Conservation (phyloP, 2,888 invertebrate species). For the Pachydiplax longipennis region DNA sequence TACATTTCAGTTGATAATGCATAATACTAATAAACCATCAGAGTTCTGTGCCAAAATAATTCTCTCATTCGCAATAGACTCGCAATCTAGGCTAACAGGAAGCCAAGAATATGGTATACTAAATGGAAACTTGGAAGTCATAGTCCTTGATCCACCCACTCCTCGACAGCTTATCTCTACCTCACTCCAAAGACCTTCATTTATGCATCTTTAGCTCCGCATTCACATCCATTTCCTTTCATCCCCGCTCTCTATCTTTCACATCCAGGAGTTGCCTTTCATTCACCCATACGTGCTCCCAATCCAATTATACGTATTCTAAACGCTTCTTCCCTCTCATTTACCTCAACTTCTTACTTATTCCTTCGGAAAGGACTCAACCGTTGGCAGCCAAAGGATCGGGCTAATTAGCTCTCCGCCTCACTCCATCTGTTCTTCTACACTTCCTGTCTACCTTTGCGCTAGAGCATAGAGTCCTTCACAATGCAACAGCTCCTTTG, state of each 20-base stretch:
- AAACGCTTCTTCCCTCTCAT: not conserved
- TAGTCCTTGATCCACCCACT: not conserved
- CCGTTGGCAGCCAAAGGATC: not conserved
- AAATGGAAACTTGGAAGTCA: not conserved
- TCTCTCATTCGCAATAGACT: no score
- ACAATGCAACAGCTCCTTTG: no score
- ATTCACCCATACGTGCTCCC: not conserved
- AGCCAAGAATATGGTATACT: no score
- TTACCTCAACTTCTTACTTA: not conserved
- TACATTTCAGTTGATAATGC: no score
- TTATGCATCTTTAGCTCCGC: not conserved
- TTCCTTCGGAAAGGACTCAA: not conserved
- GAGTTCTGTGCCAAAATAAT: no score
- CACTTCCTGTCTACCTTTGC: not conserved
- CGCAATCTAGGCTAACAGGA: no score
- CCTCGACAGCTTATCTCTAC: not conserved
- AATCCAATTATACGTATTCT: not conserved
- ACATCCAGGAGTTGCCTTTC: not conserved
- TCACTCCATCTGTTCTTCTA: no score
- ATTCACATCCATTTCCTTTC: not conserved
- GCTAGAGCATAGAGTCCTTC: not conserved
- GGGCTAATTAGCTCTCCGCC: not conserved
- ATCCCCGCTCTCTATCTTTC: not conserved
- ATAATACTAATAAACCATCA: no score
- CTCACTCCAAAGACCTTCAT: not conserved